These are phyloP conservation scores for Aricia agestis DNA, from an alignment of 1,140 invertebrate genomes.

Conservation along the genomic window DNA sequence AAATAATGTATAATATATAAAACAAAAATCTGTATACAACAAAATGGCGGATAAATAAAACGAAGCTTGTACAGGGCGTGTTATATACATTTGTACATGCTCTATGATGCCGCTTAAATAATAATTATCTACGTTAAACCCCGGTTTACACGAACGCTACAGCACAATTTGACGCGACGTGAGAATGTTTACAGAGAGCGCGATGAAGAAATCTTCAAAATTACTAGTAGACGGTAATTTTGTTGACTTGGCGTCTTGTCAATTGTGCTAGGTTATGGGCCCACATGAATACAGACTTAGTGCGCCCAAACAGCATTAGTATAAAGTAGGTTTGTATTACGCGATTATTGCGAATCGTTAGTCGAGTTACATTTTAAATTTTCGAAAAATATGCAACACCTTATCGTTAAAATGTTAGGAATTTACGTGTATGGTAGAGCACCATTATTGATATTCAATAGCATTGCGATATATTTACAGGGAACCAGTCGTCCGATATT, in stretches of 20 bases:
- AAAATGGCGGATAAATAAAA: slow-evolving; percentile 47
- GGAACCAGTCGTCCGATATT: background rate
- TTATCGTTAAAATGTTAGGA: slow-evolving; percentile 2
- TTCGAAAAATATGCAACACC: slow-evolving; percentile 7
- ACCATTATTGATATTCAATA: slow-evolving; percentile 10
- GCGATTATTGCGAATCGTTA: background rate
- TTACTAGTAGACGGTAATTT: no score
- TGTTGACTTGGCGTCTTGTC: background rate
- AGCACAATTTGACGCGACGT: background rate
- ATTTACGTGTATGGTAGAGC: slow-evolving; percentile 9
- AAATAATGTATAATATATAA: slow-evolving; percentile 31
- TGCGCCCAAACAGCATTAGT: background rate
- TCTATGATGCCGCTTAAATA: slow-evolving; percentile 28
- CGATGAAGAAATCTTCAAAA: no score
- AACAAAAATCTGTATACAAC: slow-evolving; percentile 35
- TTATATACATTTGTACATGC: slow-evolving; percentile 64
- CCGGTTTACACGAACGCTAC: background rate
- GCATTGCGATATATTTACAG: background rate
- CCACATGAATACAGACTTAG: background rate
- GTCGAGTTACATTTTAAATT: slow-evolving; percentile 12
- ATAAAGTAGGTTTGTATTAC: background rate
- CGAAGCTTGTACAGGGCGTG: slow-evolving; percentile 41
- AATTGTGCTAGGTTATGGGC: background rate
- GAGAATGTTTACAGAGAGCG: background rate
- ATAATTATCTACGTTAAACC: background rate